Conservation (phyloP, 2,797 vertebrate genomes). For the Distichodus sexfasciatus region DNA sequence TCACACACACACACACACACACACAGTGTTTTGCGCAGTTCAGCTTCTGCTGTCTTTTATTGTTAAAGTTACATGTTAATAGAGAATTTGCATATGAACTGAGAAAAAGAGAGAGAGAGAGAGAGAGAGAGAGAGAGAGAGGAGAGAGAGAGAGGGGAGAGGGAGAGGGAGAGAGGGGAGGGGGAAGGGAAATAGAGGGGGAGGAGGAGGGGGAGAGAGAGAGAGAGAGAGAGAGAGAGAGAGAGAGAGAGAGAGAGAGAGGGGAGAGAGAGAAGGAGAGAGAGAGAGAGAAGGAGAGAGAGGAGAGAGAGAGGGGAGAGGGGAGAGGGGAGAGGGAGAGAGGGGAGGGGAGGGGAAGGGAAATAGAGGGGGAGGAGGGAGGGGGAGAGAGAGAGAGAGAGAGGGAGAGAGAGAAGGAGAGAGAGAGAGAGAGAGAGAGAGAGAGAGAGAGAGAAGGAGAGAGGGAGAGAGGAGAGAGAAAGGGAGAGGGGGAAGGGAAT, state of each 20-base stretch:
- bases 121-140: not conserved
- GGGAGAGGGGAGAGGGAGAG: too few relatives aligned
- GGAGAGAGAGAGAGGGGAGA: not conserved
- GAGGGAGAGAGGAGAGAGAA: not conserved
- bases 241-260: not conserved
- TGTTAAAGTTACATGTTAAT: constrained; percentile 5
- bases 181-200: not conserved
- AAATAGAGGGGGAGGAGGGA: not conserved
- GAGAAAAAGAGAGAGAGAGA: not conserved
- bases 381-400: constrained; percentile 1
- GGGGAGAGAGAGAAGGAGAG: constrained; percentile 24
- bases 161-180: not conserved
- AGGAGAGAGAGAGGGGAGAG: not conserved
- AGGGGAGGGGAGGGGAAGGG: too few relatives aligned
- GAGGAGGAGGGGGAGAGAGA: constrained; percentile 1
- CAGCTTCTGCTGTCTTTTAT: not conserved
- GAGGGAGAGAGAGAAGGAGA: constrained; percentile 1
- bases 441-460: not conserved
- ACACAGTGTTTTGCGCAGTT: not conserved
- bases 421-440: constrained; percentile 2
- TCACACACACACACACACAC: not conserved
- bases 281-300: not conserved
- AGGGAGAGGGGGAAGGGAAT: not conserved
- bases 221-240: constrained; percentile 16
- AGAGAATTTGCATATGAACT: constrained; percentile 1